Percentiles rank a stretch among this genome's conserved stretches.
Conservation (phyloP, 2,113 vertebrate genomes). For the Tetrao urogallus region DNA sequence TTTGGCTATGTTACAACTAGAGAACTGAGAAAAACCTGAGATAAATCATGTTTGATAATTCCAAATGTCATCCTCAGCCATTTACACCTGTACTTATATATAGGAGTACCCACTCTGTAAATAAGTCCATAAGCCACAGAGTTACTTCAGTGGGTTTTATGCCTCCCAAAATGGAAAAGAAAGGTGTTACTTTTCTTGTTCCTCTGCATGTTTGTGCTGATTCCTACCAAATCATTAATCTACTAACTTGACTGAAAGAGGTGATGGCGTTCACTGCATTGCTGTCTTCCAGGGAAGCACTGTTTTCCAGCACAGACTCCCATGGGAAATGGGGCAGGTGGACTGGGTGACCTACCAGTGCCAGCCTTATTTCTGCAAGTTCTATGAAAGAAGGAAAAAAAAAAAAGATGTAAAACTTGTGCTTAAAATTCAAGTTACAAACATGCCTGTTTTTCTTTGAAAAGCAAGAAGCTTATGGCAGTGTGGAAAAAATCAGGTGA, state of each 20-base stretch:
- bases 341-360: background rate
- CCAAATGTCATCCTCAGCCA: background rate
- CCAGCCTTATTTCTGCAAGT: background rate
- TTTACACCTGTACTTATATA: background rate
- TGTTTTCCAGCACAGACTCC: background rate
- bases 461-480: background rate
- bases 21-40: background rate
- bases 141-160: background rate
- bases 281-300: background rate
- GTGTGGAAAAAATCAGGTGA: background rate
- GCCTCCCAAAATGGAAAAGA: background rate
- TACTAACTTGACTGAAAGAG: conserved; percentile 10
- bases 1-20: background rate
- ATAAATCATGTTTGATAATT: background rate
- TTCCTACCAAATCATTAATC: background rate
- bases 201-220: conserved; percentile 23
- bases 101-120: background rate
- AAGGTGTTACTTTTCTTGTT: background rate
- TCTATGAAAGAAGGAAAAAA: background rate
- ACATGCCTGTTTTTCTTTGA: background rate
- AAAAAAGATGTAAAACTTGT: background rate
- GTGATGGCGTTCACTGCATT: background rate
- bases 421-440: background rate
- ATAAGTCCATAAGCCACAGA: background rate
- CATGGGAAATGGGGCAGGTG: background rate